phyloP scores from a whole-genome alignment of 1,140 invertebrate species.

The Zaprionus lachaisei region DNA sequence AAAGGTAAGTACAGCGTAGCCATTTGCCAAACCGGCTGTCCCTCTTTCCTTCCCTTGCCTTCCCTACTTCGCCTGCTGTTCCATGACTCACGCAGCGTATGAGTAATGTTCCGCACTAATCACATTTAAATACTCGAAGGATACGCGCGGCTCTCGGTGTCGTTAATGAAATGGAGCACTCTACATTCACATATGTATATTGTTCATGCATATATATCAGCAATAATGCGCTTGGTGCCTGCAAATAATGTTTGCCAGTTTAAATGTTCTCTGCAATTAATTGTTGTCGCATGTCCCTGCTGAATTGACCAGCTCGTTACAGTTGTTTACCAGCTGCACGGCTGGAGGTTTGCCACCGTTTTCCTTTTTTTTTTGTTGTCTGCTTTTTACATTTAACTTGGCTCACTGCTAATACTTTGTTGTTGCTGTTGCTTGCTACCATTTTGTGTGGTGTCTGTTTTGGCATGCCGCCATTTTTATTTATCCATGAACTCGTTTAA shows the following conservation, averaged over 20 bases:
- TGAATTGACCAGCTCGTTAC: constrained; percentile 42
- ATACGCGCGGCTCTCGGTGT: constrained; percentile 36
- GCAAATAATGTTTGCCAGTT: constrained; percentile 53
- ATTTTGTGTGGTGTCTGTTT: constrained; percentile 48
- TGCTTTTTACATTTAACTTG: constrained; percentile 12
- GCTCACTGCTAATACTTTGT: constrained; percentile 5
- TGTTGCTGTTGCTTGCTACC: constrained; percentile 24
- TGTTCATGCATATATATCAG: constrained; percentile 6
- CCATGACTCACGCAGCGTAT: constrained; percentile 66
- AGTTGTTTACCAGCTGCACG: constrained; percentile 32
- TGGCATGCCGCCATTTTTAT: constrained; percentile 79
- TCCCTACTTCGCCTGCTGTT: not conserved
- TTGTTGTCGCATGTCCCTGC: constrained; percentile 49
- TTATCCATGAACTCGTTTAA: constrained; percentile 79
- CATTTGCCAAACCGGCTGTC: not conserved
- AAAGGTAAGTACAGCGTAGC: constrained; percentile 64
- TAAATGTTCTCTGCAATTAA: constrained; percentile 57
- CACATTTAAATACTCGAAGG: constrained; percentile 52
- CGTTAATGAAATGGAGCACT: constrained; percentile 48
- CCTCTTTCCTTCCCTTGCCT: not conserved
- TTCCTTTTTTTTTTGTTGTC: constrained; percentile 22
- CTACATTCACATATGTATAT: not conserved
- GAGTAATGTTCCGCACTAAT: constrained; percentile 46
- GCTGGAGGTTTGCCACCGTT: not conserved
- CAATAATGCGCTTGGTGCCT: constrained; percentile 9